Evolutionary conservation across 30 jellyfish, hydroid and myxozoan genomes (phyloP), one percentile per base, ranked within the genome.

Genomic region (Hydra vulgaris): DNA sequence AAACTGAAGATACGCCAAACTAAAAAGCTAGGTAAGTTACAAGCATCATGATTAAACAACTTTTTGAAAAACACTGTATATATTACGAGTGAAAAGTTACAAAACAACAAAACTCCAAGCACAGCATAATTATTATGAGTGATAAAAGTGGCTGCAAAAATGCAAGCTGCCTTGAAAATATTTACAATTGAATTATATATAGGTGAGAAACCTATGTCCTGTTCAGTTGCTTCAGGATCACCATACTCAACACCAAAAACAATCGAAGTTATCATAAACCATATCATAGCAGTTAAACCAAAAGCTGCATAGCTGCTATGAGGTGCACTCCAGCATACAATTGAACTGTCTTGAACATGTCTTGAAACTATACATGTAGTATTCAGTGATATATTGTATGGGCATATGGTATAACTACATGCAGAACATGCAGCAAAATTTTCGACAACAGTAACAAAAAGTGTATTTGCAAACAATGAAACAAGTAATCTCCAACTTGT

Each of bases 1-100:
- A 86, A 92, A n/a, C 95, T 77, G 23, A 88, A 88, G 22, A 92
- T 86, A 21, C 98, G 76, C 98, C 98, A 92, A 17, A 88, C 84
- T 21, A 84, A 66, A 40, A 92, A 70, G 69, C 95, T 84, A 67
- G 74, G 86, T 25, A 81, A 87, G 74, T 87, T 92, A 16, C 93
- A 76, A 23, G 95, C 83, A 53, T 54, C 72, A 70, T 72, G 81
- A 12, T 84, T 84, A 85, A 92, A 92, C 15, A 92, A 15, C 12
- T 40, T 7, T 54, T 70, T 76, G 90, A 92, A 92, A 8, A 79
- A 71, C 53, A 86, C 7, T 0, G 98, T 92, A 74, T 72, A 84
- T 1, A 84, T 15, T 7, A 92, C 79, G 71, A 84, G 78, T 18
- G 76, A 20, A 16, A 81, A 55, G 21, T 82, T 86, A 26, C 92